phyloP scores from a whole-genome alignment of 2,888 invertebrate genomes.

The Poecilus cupreus region DNA sequence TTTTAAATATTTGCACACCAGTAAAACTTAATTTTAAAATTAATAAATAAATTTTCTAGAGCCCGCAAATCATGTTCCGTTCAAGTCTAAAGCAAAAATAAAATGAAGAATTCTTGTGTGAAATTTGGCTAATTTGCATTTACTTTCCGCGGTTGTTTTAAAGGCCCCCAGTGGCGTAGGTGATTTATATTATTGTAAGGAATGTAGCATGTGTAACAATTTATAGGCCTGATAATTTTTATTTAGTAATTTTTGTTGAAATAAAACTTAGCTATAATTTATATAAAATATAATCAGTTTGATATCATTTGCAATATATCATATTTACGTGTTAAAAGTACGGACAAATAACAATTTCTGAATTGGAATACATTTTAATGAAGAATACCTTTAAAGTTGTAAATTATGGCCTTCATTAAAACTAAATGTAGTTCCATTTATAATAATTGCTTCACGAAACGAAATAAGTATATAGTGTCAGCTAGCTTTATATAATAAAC shows the following conservation, averaged over 20 bases:
- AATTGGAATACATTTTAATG: too few relatives aligned
- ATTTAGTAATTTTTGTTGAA: too few relatives aligned
- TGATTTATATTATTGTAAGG: neutral
- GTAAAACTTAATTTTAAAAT: neutral
- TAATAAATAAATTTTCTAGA: neutral
- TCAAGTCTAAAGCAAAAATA: neutral
- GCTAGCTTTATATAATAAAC: neutral
- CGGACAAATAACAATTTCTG: too few relatives aligned
- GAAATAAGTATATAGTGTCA: constrained; percentile 17
- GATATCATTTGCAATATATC: too few relatives aligned
- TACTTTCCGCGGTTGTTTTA: neutral
- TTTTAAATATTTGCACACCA: neutral
- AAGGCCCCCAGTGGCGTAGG: neutral
- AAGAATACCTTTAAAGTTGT: too few relatives aligned
- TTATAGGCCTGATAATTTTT: too few relatives aligned
- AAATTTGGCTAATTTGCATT: constrained; percentile 33
- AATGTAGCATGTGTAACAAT: too few relatives aligned
- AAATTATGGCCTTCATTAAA: neutral
- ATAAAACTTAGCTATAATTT: too few relatives aligned
- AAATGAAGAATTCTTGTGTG: neutral
- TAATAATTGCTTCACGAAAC: neutral
- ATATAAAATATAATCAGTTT: too few relatives aligned
- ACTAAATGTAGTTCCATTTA: neutral
- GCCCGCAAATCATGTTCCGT: neutral
- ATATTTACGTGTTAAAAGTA: too few relatives aligned